These are phyloP conservation scores for Cyanoramphus novaezelandiae DNA, from an alignment of 2,113 vertebrate genomes.

Conservation along the genomic window DNA sequence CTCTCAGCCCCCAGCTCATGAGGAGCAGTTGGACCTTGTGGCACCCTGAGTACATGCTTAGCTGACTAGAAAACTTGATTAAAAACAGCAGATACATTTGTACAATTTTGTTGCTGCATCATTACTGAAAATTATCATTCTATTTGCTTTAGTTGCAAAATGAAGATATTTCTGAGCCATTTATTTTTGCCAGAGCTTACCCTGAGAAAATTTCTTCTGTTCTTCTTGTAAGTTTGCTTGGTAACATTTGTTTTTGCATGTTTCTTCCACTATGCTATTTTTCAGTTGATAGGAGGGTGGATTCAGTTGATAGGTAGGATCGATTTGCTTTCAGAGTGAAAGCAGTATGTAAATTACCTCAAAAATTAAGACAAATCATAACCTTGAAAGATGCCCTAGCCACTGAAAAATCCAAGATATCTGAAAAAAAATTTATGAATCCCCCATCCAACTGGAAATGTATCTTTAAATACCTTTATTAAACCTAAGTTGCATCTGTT, in stretches of 20 bases:
- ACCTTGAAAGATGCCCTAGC: neutral
- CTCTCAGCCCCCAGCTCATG: accelerated
- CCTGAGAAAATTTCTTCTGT: neutral
- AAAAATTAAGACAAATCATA: neutral
- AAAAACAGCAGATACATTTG: neutral
- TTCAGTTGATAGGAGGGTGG: neutral
- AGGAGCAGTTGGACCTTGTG: neutral
- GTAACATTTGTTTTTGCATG: neutral
- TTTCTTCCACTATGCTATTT: neutral
- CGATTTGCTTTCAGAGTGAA: neutral
- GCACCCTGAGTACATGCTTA: neutral
- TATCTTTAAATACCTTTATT: neutral
- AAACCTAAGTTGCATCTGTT: neutral
- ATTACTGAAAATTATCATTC: neutral
- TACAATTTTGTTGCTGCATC: neutral
- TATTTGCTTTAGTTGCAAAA: neutral
- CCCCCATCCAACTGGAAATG: neutral
- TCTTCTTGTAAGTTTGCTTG: neutral
- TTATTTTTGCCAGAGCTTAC: neutral
- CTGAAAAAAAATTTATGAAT: neutral
- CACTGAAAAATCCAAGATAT: neutral
- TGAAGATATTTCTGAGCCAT: neutral
- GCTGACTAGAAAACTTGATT: neutral
- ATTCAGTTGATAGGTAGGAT: neutral
- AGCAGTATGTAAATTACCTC: neutral